A percentile compares a stretch with the other conserved stretches of the same genome.
These are phyloP conservation scores for Microcebus tavaratra DNA, from an alignment of 2,113 vertebrate species.

Conservation along the genomic window DNA sequence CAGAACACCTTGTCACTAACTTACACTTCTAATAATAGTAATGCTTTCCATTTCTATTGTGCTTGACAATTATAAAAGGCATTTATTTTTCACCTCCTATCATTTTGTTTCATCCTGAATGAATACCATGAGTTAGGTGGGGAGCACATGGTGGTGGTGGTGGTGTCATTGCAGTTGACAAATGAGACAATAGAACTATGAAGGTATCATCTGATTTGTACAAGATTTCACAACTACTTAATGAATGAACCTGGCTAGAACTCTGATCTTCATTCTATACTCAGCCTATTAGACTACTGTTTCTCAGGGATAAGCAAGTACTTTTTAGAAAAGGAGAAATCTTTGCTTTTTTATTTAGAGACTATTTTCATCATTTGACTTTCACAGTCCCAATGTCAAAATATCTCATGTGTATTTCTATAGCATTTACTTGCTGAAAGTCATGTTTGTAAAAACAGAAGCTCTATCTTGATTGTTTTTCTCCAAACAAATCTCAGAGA, in stretches of 20 bases:
- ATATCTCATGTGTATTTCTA: neutral
- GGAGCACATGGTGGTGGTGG: neutral
- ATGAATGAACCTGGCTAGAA: neutral
- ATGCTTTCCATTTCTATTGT: neutral
- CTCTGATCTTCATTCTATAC: neutral
- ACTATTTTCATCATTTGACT: slow-evolving; percentile 13
- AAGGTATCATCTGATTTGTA: neutral
- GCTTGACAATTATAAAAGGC: neutral
- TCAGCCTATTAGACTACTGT: neutral
- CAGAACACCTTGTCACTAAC: neutral
- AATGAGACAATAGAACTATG: neutral
- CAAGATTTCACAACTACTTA: neutral
- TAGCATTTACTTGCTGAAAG: neutral
- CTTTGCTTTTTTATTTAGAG: neutral
- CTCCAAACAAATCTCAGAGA: neutral
- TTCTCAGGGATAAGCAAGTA: neutral
- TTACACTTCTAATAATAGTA: neutral
- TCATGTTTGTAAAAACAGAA: neutral
- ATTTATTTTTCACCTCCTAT: neutral
- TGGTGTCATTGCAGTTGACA: neutral
- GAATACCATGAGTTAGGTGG: neutral
- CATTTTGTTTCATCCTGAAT: neutral
- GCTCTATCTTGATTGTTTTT: neutral
- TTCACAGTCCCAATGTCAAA: neutral
- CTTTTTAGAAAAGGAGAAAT: neutral